Percentiles rank a stretch among this genome's conserved stretches.
These are phyloP conservation scores for Neodiprion lecontei DNA, from an alignment of 1,140 invertebrate genomes.

Conservation along the genomic window DNA sequence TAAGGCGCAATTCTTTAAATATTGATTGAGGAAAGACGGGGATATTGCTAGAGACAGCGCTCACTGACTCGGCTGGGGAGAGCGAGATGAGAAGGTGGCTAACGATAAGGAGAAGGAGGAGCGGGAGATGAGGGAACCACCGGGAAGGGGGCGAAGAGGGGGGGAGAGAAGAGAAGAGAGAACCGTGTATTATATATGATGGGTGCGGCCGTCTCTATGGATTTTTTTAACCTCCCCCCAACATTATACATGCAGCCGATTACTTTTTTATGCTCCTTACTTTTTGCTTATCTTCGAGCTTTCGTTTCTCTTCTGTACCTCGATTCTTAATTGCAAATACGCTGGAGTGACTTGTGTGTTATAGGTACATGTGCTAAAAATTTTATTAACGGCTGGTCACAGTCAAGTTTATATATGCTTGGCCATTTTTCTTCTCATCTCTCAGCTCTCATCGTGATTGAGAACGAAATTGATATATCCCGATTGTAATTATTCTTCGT, in stretches of 20 bases:
- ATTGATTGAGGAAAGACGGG: constrained; percentile 50
- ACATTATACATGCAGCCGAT: constrained; percentile 51
- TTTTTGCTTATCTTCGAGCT: background rate
- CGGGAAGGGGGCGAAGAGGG: constrained; percentile 46
- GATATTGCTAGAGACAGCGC: background rate
- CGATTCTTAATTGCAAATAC: background rate
- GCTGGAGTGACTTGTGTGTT: no score
- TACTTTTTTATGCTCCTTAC: constrained; percentile 40
- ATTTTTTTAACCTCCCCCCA: constrained; percentile 44
- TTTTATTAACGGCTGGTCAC: no score
- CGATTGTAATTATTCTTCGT: no score
- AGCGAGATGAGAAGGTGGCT: constrained; percentile 7
- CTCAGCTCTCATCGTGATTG: no score
- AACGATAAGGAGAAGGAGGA: constrained; percentile 1
- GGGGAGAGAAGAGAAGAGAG: constrained; percentile 35
- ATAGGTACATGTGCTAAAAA: no score
- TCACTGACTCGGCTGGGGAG: background rate
- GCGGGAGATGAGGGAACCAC: constrained; percentile 40
- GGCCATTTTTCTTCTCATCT: no score
- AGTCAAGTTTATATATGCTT: no score
- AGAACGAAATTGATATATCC: no score
- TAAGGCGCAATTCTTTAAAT: constrained; percentile 61
- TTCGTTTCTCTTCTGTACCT: background rate
- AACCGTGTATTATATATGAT: constrained; percentile 59
- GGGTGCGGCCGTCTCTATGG: constrained; percentile 55